Evolutionary conservation across 2,888 invertebrate genomes (phyloP), one percentile per base, ranked within the genome.

Genomic region (Tinea pellionella): DNA sequence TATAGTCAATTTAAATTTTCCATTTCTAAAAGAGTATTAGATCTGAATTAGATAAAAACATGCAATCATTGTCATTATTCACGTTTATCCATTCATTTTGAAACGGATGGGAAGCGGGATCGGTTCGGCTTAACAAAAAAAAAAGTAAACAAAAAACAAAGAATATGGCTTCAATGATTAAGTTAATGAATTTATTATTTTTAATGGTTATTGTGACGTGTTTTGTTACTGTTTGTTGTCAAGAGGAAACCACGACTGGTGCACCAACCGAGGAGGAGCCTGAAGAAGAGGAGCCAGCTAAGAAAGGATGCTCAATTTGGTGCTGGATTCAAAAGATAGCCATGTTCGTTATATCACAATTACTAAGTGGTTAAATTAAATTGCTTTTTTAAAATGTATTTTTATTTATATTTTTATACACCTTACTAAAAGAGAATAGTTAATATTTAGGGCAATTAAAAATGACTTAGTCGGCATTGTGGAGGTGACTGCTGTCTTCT

Each of bases 241-340:
- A 57, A 32, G 57, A 57, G 15, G 57, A 57, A 13, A 29, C 55
- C n/a, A 57, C 57, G 6, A 57, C 57, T 15, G 19, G 19, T 57
- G 57, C 32, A 3, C 16, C 24, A n/a, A n/a, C 43, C n/a, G 47
- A 18, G 13, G 59, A 62, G n/a, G 82, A 80, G 12, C 86, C 85
- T 66, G 85, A 85, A 43, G 86, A 84, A 61, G 83, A 79, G 16
- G 78, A 75, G 56, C 73, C 78, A 0, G 70, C 68, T 61, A 83
- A 82, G 69, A 77, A 73, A 43, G 67, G 78, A 19, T 88, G 88
- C 62, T 85, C 86, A 11, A 88, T 88, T 42, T 88, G 87, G 87
- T 88, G 88, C 64, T 88, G 88, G 88, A 84, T 88, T 55, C 88
- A 87, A 71, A 88, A 88, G 70, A 86, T 84, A 11, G 82, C 80